Conservation (phyloP, 2,888 invertebrate species). For the Rhopalosiphum nymphaeae region DNA sequence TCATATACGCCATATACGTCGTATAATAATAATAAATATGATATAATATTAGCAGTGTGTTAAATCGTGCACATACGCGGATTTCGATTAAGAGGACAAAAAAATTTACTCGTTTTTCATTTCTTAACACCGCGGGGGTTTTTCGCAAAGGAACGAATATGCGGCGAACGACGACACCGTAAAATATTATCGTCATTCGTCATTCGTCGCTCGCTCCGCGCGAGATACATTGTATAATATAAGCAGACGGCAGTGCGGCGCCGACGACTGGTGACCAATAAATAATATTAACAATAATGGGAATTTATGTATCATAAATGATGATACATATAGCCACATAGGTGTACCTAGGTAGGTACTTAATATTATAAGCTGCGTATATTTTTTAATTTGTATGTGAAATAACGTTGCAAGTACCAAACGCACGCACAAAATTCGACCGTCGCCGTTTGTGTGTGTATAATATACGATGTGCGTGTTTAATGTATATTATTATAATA, state of each 20-base stretch:
- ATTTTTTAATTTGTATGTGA: background rate
- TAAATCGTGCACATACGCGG: background rate
- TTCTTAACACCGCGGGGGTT: background rate
- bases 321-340: background rate
- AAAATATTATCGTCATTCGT: background rate
- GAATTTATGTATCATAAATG: background rate
- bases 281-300: background rate
- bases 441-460: background rate
- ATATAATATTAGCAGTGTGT: background rate
- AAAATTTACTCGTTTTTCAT: background rate
- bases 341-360: background rate
- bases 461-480: background rate
- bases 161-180: background rate
- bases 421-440: background rate
- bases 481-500: background rate
- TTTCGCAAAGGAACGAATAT: background rate
- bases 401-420: background rate
- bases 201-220: background rate
- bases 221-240: background rate
- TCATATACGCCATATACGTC: too few species aligned
- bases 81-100: background rate
- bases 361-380: background rate
- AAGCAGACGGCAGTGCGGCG: background rate
- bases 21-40: background rate
- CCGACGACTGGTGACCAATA: background rate